These are phyloP conservation scores for Drosophila dunni DNA, from an alignment of 1,140 invertebrate species.

Conservation along the genomic window DNA sequence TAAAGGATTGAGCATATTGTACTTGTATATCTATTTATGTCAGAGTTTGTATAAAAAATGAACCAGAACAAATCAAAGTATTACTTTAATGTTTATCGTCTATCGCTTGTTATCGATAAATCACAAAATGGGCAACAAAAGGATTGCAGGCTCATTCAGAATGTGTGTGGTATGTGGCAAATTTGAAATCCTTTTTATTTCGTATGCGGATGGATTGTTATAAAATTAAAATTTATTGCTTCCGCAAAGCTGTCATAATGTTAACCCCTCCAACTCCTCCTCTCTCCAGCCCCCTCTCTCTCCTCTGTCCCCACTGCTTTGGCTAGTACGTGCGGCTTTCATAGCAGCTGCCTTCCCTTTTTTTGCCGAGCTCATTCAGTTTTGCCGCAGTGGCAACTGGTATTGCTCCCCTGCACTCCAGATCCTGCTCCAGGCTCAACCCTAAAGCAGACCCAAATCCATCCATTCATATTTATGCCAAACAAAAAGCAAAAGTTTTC, in stretches of 20 bases:
- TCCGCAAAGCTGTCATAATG: slow-evolving; percentile 63
- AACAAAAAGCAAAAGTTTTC: slow-evolving; percentile 76
- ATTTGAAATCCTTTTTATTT: slow-evolving; percentile 45
- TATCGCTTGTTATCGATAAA: slow-evolving; percentile 21
- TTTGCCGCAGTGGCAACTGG: slow-evolving; percentile 52
- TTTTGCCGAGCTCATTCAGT: slow-evolving; percentile 18
- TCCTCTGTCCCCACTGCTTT: not conserved
- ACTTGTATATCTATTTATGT: not conserved
- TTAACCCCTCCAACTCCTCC: slow-evolving; percentile 8
- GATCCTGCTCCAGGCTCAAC: slow-evolving; percentile 8
- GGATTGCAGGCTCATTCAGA: slow-evolving; percentile 9
- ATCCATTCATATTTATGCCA: slow-evolving; percentile 76
- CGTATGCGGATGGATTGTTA: slow-evolving; percentile 66
- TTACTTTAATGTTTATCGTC: not conserved
- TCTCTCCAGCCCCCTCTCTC: not conserved
- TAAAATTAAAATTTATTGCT: slow-evolving; percentile 76
- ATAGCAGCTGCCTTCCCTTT: slow-evolving; percentile 18
- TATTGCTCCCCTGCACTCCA: slow-evolving; percentile 1
- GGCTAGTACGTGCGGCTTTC: slow-evolving; percentile 13
- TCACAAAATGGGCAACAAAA: slow-evolving; percentile 26
- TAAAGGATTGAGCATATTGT: not conserved
- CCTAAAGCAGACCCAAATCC: slow-evolving; percentile 49
- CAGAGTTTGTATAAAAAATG: not conserved
- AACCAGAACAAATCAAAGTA: not conserved
- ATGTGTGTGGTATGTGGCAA: slow-evolving; percentile 45